Conservation (phyloP, 2,797 vertebrate species). For the Apodemus agrarius region DNA sequence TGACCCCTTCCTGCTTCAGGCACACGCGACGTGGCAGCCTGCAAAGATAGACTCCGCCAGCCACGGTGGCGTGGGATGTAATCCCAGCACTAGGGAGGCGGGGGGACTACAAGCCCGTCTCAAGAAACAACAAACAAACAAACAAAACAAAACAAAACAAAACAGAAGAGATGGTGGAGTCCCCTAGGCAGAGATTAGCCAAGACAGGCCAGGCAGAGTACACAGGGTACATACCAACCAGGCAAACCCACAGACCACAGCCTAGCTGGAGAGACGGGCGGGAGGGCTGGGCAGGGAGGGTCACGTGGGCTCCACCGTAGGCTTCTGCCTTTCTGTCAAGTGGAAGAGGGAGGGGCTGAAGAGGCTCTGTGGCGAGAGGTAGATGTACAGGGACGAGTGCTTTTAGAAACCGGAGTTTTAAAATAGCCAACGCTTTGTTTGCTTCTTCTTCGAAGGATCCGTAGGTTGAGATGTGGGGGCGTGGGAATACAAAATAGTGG, state of each 20-base stretch:
- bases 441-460: background rate
- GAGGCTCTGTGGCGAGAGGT: background rate
- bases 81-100: background rate
- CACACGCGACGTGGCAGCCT: background rate
- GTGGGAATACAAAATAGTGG: background rate
- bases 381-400: background rate
- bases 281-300: too few relatives aligned
- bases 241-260: background rate
- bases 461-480: background rate
- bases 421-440: background rate
- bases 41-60: background rate
- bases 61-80: background rate
- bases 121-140: background rate
- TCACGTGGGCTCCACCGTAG: background rate
- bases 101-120: background rate
- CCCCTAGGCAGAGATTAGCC: background rate
- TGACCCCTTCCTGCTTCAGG: background rate
- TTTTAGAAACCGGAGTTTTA: background rate
- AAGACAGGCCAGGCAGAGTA: background rate
- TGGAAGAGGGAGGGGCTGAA: background rate
- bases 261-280: rapidly evolving
- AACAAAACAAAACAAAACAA: too few relatives aligned
- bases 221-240: background rate
- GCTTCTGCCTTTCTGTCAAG: background rate
- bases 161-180: background rate